phyloP scores from a whole-genome alignment of 2,797 vertebrate genomes.

The Eospalax fontanierii region DNA sequence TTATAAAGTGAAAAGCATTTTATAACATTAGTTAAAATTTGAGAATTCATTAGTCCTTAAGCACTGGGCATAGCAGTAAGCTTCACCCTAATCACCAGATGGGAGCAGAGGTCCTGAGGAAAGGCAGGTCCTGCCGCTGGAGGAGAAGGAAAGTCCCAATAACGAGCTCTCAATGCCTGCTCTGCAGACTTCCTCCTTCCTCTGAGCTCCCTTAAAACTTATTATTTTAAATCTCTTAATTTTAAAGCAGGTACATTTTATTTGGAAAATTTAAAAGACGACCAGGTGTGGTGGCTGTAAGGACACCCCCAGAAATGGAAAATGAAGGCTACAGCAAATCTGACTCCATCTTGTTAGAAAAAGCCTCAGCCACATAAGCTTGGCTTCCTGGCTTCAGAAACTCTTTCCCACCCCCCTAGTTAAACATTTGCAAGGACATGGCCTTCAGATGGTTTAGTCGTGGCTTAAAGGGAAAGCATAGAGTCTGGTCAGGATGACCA shows the following conservation, averaged over 20 bases:
- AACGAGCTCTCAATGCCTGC: background rate
- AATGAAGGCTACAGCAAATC: too few relatives aligned
- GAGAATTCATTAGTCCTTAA: conserved; percentile 35
- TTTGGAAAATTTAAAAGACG: conserved; percentile 10
- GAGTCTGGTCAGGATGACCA: too few relatives aligned
- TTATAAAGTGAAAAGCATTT: background rate
- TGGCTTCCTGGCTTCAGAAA: too few relatives aligned
- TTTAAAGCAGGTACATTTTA: background rate
- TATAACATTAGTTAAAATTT: conserved; percentile 34
- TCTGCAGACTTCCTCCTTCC: background rate
- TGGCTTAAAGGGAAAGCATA: too few relatives aligned
- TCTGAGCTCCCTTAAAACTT: background rate
- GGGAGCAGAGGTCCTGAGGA: background rate
- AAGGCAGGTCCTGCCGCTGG: background rate
- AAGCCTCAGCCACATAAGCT: too few relatives aligned
- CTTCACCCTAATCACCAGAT: background rate
- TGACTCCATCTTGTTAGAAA: too few relatives aligned
- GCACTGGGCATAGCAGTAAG: background rate
- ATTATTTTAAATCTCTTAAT: conserved; percentile 47
- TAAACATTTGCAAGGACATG: too few relatives aligned
- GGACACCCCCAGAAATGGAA: too few relatives aligned
- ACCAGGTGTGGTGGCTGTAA: too few relatives aligned
- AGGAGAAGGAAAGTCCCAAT: background rate
- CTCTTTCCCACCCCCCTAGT: too few relatives aligned
- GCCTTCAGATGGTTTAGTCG: too few relatives aligned